Evolutionary conservation across 2,888 invertebrate species (phyloP).

Genomic region (Tribolium freemani): DNA sequence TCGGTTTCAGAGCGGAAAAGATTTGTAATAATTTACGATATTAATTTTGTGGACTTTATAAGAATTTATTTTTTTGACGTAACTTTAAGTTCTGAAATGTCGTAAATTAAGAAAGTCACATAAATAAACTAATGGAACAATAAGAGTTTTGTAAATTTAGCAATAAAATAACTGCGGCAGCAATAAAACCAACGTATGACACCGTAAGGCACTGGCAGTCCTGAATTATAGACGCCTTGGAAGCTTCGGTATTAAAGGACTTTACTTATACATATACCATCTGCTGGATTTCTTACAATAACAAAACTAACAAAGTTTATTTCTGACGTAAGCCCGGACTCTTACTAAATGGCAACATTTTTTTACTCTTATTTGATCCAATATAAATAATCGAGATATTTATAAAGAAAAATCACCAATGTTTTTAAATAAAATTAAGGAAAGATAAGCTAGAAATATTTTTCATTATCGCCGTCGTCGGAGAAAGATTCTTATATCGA

Average conservation of each 20-base stretch:
- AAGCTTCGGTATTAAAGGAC: conserved; percentile 43
- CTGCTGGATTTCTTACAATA: conserved; percentile 33
- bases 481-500: conserved; percentile 31
- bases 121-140: conserved; percentile 43
- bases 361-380: conserved; percentile 3
- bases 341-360: not conserved
- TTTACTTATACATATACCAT: conserved; percentile 37
- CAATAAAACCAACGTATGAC: conserved; percentile 44
- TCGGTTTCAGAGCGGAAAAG: conserved; percentile 1
- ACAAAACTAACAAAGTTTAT: conserved; percentile 14
- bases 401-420: not conserved
- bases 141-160: conserved; percentile 47
- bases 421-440: conserved; percentile 18
- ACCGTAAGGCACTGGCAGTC: conserved; percentile 41
- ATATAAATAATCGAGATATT: too few relatives aligned
- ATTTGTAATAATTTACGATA: conserved; percentile 27
- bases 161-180: conserved; percentile 43
- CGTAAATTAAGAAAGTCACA: conserved; percentile 32
- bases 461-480: conserved; percentile 25
- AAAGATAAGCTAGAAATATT: conserved; percentile 23
- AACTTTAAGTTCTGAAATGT: conserved; percentile 21
- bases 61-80: conserved; percentile 25
- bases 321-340: not conserved
- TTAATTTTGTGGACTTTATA: conserved; percentile 21
- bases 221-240: conserved; percentile 39